Evolutionary conservation across 37 sponge, comb jelly and placozoan genomes (phyloP), one percentile per base, ranked within the genome.

Genomic region (Crambe crambe): DNA sequence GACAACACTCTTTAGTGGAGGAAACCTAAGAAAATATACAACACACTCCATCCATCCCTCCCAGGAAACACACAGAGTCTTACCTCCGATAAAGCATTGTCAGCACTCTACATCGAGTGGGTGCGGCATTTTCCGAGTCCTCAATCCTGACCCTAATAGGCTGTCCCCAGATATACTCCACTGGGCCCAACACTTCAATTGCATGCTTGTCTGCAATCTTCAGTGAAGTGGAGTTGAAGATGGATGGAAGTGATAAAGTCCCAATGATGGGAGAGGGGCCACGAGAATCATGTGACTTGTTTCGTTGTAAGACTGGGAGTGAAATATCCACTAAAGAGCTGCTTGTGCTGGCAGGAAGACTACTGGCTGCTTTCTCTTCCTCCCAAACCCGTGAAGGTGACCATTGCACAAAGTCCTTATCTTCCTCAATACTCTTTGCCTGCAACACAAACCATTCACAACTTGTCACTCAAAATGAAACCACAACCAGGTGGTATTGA

Each of bases 71-170:
- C 5, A 32, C 29, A 3, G 8, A 20, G 0, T 44, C 69, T 10
- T 34, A 80, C 75, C 87, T 73, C 29, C 89, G 51, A 62, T 77
- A 88, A 29, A 88, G 68, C 89, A 88, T 82, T 1, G 83, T 88
- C 20, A 88, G 47, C 0, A 88, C 83, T 44, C 83, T 31, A 35
- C 83, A 76, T 20, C 51, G 26, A 36, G 72, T 9, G 23, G 68
- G 43, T 3, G 47, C 27, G 39, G n/a, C 35, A 26, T 18, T 26
- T 25, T 3, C 29, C 25, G 42, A 25, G 22, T 69, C 20, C 2
- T 79, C 71, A 3, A 79, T 42, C 9, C 27, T 56, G 23, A 87
- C 72, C 1, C 47, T 37, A 15, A 87, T 27, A 1, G 78, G 83
- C 41, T 82, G 83, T 29, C 89, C 89, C 77, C 83, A 72, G 0